Evolutionary conservation across 2,888 invertebrate genomes (phyloP).

Genomic region (Mesorhabditis spiculigera): DNA sequence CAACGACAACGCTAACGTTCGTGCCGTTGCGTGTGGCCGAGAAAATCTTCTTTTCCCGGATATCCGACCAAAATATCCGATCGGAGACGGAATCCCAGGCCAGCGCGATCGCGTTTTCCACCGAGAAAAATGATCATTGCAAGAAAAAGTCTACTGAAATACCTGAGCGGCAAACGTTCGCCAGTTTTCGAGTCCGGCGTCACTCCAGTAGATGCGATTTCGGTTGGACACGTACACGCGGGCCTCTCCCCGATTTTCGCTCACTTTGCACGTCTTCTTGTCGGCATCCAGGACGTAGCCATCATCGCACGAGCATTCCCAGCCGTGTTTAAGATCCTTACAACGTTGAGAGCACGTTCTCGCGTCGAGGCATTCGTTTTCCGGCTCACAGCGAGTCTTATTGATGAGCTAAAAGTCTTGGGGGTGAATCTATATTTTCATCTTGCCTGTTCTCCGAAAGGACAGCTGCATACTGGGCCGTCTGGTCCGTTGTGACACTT

Average conservation of each 20-base stretch:
- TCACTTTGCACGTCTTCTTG: conserved; percentile 77
- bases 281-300: conserved; percentile 78
- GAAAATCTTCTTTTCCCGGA: conserved; percentile 91
- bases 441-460: conserved; percentile 75
- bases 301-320: conserved; percentile 70
- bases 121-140: conserved; percentile 62
- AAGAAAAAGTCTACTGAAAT: not conserved
- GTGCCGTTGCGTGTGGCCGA: conserved; percentile 59
- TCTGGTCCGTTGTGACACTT: conserved; percentile 61
- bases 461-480: conserved; percentile 87
- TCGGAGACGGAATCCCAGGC: conserved; percentile 91
- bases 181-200: conserved; percentile 72
- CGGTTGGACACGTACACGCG: conserved; percentile 90
- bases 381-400: conserved; percentile 54
- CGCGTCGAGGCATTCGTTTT: conserved; percentile 65
- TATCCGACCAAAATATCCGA: conserved; percentile 92
- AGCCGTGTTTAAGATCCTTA: conserved; percentile 83
- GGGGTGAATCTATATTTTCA: too few relatives aligned
- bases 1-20: conserved; percentile 63
- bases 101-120: conserved; percentile 93
- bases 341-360: conserved; percentile 87
- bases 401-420: conserved; percentile 37
- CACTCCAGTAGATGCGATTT: conserved; percentile 59
- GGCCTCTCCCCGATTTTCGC: conserved; percentile 63
- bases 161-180: conserved; percentile 60